Evolutionary conservation across 2,113 vertebrate genomes (phyloP), one percentile per base, ranked within the genome.

Genomic region (Corapipo altera): DNA sequence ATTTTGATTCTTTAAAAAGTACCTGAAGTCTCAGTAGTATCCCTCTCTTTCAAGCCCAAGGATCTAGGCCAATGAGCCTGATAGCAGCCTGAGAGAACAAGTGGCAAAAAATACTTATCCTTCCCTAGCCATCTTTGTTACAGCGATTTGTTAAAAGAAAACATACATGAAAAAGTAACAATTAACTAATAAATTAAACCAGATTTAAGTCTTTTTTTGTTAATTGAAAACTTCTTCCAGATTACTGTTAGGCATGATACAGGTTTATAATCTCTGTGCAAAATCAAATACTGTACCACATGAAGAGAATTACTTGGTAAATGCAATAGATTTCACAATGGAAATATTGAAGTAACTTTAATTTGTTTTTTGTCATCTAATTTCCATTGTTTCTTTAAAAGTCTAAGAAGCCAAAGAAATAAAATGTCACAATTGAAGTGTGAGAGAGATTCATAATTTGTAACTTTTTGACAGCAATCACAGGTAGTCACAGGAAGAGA

Each of bases 301-400:
- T 85, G 70, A 93, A 86, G 39, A 32, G 6, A 93, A 93, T 89
- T 89, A 75, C 24, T 95, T 85, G 67, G 61, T 23, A 62, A 95
- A 93, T 61, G 30, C 37, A 44, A 59, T 39, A 73, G 74, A 79
- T 88, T 93, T 82, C 82, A 91, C 55, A 89, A 54, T 51, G 65
- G 70, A 96, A 96, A 87, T 59, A 78, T 15, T 52, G 64, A 88
- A 86, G 35, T 64, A 89, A 82, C 75, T 96, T 94, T 83, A 75
- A 71, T 77, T 91, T 46, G 17, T 0, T 32, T 32, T 73, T 90
- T 51, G 57, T 75, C 3, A 74, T 88, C 69, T 75, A 62, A 91
- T 78, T 74, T 93, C 41, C 49, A 95, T 95, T 96, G 73, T 89
- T 93, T 94, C 74, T 91, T 77, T 85, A 90, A 66, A 33, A 83